Evolutionary conservation across 2,113 vertebrate genomes (phyloP), one percentile per base, ranked within the genome.

Genomic region (Euleptes europaea): DNA sequence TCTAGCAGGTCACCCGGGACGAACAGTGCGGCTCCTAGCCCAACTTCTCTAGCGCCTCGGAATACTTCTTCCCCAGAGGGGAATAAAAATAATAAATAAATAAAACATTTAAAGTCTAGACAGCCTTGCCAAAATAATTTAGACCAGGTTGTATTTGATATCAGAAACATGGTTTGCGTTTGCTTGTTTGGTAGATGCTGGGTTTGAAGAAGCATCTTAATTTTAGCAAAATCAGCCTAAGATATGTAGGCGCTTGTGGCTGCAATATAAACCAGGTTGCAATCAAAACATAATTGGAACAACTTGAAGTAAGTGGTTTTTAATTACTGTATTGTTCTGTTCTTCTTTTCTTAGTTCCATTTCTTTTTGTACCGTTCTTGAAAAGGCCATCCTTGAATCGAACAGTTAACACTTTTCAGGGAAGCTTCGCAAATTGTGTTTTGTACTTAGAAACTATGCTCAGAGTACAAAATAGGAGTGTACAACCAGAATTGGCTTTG

Each of bases 281-380:
- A 51, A 21, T 67, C 35, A 35, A 65, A 79, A 80, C 51, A 74
- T 47, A 35, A 5, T n/a, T 54, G 21, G n/a, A 60, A 54, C 21
- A 78, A 31, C 35, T 72, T 14, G 40, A 17, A 35, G 47, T 21
- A 31, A 0, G 0, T 44, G 78, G 35, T 31, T 1, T 0, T 69
- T 89, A 28, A 17, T 63, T 83, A 23, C 10, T n/a, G n/a, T 15
- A 65, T 42, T 40, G 47, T 5, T 51, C 28, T 35, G 40, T 73
- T 80, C 40, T 5, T 10, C 65, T 72, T 5, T 77, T 28, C 70
- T 85, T 57, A 44, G 60, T 23, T 88, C 86, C 71, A 38, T 77
- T 3, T 0, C 0, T 42, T 82, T 28, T 0, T 1, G 5, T 77
- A 11, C 4, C 75, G 57, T 77, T 77, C 47, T 65, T 35, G 13